phyloP scores from a whole-genome alignment of 2,888 invertebrate species.

The Drosophila aldrichi region DNA sequence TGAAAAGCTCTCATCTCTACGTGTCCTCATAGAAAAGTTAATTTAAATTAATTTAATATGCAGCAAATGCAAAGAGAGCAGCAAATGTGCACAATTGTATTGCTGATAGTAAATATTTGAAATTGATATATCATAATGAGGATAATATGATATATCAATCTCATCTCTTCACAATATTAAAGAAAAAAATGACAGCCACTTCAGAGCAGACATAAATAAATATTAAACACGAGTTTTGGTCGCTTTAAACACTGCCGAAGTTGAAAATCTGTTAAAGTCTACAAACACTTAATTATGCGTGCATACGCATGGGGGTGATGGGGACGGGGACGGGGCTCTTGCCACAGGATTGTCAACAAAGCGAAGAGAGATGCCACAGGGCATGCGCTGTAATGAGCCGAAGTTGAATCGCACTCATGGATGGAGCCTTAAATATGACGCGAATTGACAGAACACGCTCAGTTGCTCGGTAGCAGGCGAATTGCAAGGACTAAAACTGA shows the following conservation, averaged over 20 bases:
- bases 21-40: not conserved
- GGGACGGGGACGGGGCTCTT: not conserved
- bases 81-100: not conserved
- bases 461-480: slow-evolving; percentile 48
- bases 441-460: slow-evolving; percentile 6
- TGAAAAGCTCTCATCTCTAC: not conserved
- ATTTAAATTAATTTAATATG: slow-evolving; percentile 2
- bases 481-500: slow-evolving; percentile 22
- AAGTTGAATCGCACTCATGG: slow-evolving; percentile 33
- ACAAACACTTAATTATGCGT: slow-evolving; percentile 9
- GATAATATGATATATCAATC: no score
- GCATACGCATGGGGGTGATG: not conserved
- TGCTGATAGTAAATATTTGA: not conserved
- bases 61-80: not conserved
- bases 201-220: not conserved
- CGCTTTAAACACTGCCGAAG: not conserved
- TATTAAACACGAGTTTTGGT: not conserved
- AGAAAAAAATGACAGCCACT: not conserved
- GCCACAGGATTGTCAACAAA: slow-evolving; percentile 6
- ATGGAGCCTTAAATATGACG: slow-evolving; percentile 31
- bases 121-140: no score
- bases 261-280: slow-evolving; percentile 6
- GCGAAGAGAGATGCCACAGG: slow-evolving; percentile 4
- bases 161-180: not conserved
- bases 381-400: slow-evolving; percentile 3